These are phyloP conservation scores for Pagetopsis macropterus DNA, from an alignment of 2,797 vertebrate species.

Conservation along the genomic window DNA sequence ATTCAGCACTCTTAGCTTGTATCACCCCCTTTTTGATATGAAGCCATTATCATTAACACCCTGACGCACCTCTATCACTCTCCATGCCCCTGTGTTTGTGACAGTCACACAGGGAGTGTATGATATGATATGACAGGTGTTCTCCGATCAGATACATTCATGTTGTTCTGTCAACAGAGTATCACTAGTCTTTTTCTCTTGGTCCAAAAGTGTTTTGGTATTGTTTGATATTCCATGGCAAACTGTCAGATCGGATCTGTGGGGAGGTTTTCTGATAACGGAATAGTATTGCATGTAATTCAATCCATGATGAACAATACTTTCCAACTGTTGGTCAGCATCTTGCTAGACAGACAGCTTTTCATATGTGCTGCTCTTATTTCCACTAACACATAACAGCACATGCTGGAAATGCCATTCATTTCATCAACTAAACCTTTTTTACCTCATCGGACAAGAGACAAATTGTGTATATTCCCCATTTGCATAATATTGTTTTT, in stretches of 20 bases:
- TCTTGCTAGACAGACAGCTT: conserved; percentile 14
- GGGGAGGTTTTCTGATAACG: too few relatives aligned
- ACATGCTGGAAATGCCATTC: not conserved
- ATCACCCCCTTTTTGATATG: conserved; percentile 2
- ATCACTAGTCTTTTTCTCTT: conserved; percentile 13
- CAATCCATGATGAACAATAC: conserved; percentile 37
- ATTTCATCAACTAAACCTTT: conserved; percentile 37
- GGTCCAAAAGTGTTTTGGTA: not conserved
- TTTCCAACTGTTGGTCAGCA: conserved; percentile 15
- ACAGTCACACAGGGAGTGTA: not conserved
- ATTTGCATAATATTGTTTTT: conserved; percentile 19
- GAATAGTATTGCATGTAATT: conserved; percentile 22
- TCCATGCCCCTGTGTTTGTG: not conserved
- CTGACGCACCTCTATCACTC: conserved; percentile 5
- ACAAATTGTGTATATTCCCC: not conserved
- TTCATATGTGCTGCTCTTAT: not conserved
- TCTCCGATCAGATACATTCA: conserved; percentile 7
- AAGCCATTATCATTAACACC: conserved; percentile 14
- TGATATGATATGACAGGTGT: not conserved
- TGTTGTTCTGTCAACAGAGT: conserved; percentile 1
- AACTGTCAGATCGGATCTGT: not conserved
- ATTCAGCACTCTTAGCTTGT: not conserved
- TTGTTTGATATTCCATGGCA: conserved; percentile 16
- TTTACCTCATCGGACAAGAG: conserved; percentile 14
- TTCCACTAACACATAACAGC: conserved; percentile 6